A percentile compares a stretch with the other conserved stretches of the same genome.
Conservation (phyloP, 2,113 vertebrate species). For the Elanoides forficatus region DNA sequence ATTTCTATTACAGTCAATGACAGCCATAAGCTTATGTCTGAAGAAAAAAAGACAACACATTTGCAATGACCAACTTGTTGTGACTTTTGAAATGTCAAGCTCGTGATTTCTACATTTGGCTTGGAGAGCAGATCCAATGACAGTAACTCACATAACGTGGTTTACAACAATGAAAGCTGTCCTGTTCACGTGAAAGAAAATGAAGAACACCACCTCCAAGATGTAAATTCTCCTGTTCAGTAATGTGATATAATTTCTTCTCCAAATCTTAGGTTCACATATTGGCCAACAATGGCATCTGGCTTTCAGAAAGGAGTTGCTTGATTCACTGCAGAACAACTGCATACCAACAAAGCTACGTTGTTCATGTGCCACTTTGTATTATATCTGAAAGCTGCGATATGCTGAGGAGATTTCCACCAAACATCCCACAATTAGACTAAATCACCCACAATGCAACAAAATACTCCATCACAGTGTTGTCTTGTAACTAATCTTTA, state of each 20-base stretch:
- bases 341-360: slow-evolving; percentile 40
- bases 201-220: not conserved
- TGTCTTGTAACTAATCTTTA: slow-evolving; percentile 45
- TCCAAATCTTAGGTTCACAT: not conserved
- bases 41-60: not conserved
- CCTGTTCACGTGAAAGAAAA: not conserved
- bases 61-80: not conserved
- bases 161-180: not conserved
- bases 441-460: slow-evolving; percentile 48
- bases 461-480: slow-evolving; percentile 4
- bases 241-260: not conserved
- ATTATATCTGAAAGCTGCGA: slow-evolving; percentile 10
- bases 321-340: slow-evolving; percentile 27
- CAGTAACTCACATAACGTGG: not conserved
- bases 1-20: not conserved
- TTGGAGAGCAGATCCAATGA: not conserved
- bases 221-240: not conserved
- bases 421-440: slow-evolving; percentile 11
- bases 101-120: not conserved
- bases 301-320: not conserved
- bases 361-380: not conserved
- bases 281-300: not conserved
- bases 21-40: not conserved
- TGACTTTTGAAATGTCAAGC: not conserved
- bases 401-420: slow-evolving; percentile 45